Evolutionary conservation across 2,888 invertebrate species (phyloP), one percentile per base, ranked within the genome.

Genomic region (Drosophila conformis): DNA sequence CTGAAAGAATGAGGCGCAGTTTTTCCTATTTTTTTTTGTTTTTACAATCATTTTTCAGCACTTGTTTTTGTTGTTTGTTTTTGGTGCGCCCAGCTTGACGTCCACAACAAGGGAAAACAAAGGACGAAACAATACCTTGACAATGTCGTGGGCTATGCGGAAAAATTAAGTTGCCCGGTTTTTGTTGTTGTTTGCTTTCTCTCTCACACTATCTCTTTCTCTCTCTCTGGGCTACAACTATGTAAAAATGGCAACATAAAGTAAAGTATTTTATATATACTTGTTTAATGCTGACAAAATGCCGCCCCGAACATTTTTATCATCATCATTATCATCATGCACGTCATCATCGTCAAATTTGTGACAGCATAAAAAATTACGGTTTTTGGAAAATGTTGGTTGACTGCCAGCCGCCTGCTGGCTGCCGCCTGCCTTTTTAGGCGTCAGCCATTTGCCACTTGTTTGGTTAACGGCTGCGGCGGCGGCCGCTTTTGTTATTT

Each of bases 291-390:
- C 82, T 83, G 84, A 83, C 84, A 84, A 83, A 86, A 84, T 74
- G 70, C 66, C 68, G 54, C 36, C 69, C 42, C 36, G 49, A 48
- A 49, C 59, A 31, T 63, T 65, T 59, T 42, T 31, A 54, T 49
- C 33, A 31, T 35, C 62, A 65, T 61, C 13, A 59, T 71, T 51
- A 77, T 61, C 36, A 53, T 29, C 35, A 33, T 18, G 21, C 21
- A 27, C 11, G 49, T 58, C 35, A 57, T 61, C 62, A 57, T 58
- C 65, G 59, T 76, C 76, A 84, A 85, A 83, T 79, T 83, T 89
- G 89, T 79, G 89, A 84, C 82, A 87, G 87, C 87, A 87, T 85
- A 85, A 89, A 89, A 84, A 85, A 89, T 80, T 89, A 89, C 73
- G 80, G 27, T 57, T 40, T 69, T 83, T 87, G 73, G 72, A 70